phyloP scores from a whole-genome alignment of 2,888 invertebrate species.

The Monopis laevigella region DNA sequence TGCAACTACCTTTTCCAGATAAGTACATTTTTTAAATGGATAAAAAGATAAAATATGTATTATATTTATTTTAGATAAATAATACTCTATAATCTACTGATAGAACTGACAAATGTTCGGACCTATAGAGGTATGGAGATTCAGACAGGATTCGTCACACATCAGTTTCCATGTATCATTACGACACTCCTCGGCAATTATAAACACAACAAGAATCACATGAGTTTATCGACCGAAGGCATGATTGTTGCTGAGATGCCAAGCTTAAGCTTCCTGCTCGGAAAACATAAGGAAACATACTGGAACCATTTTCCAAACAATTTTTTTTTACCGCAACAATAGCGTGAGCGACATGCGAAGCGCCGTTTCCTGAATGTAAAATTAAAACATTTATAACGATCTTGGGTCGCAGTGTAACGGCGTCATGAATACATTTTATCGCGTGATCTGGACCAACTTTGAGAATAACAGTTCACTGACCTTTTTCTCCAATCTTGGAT shows the following conservation, averaged over 20 bases:
- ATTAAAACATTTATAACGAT: constrained; percentile 31
- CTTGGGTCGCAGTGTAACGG: constrained; percentile 36
- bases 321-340: constrained; percentile 3
- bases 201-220: too few relatives aligned
- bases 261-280: neutral
- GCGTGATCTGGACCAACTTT: neutral
- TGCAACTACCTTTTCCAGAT: too few relatives aligned
- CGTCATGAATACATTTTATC: neutral
- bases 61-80: too few relatives aligned
- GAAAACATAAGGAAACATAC: constrained; percentile 5
- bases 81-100: too few relatives aligned
- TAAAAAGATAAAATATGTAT: too few relatives aligned
- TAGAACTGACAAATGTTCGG: too few relatives aligned
- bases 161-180: too few relatives aligned
- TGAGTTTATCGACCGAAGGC: constrained; percentile 42
- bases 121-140: too few relatives aligned
- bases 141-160: too few relatives aligned
- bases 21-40: too few relatives aligned
- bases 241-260: constrained; percentile 36
- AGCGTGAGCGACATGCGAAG: constrained; percentile 14
- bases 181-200: too few relatives aligned
- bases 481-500: constrained; percentile 78
- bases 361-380: constrained; percentile 34
- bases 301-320: neutral
- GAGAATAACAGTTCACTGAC: constrained; percentile 40